Base-by-base conservation (phyloP, 2,113 vertebrate genomes). In the Connochaetes taurinus region DNA sequence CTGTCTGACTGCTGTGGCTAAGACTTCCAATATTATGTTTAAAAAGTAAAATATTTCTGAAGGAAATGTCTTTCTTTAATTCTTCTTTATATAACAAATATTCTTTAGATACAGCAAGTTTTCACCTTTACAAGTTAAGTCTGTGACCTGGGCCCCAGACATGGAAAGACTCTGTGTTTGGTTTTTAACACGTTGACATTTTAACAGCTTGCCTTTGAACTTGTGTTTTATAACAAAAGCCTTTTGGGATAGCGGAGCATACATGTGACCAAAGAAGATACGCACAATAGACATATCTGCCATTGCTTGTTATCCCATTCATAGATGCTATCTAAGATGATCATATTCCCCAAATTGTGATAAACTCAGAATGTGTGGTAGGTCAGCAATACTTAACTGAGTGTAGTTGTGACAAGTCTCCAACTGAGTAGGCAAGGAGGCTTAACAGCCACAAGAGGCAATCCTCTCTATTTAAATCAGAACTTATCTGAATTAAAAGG, bases 201-300 rank as follows among this genome's bases (percentile, higher is more conserved):
- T 45, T 53, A 90, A 29, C n/a, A 60, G 31, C 45, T 62, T 8
- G 1, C 45, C 6, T 78, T 47, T 78, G n/a, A 94, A 15, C 7
- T 15, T 88, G 36, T 87, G 16, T 84, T 92, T 84, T 92, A 14
- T 19, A 88, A 89, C 0, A 23, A 16, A 94, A 82, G 6, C 76
- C 45, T 3, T 5, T 27, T 76, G 45, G 36, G 5, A 86, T 12
- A 71, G 52, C 1, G 4, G n/a, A 16, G 16, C 17, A 50, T 52
- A 19, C 5, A 1, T 11, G 2, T n/a, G 10, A 87, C 23, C 52
- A 43, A 29, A 82, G 36, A 7, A 88, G 10, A 21, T 11, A 27
- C 2, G 4, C n/a, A 43, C 19, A 27, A 13, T 5, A 33, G 2
- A 9, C 15, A 45, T 52, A 80, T 5, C 21, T 0, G 6, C 4